A percentile compares a stretch with the other conserved stretches of the same genome.
phyloP scores from a whole-genome alignment of 2,113 vertebrate genomes.

The Pelusios castaneus region DNA sequence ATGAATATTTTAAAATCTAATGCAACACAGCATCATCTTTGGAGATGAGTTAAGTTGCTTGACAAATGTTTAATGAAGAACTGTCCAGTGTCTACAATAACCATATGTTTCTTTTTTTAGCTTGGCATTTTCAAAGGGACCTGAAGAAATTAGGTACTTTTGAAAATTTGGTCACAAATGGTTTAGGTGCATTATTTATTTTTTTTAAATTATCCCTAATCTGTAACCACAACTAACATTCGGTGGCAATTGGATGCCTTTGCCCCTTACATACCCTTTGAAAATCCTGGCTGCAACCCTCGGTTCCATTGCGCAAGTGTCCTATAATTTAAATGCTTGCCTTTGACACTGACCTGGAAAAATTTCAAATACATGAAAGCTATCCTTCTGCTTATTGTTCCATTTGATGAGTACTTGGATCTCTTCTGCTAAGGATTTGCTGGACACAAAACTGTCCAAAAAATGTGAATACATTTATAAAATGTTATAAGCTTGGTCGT shows the following conservation, averaged over 20 bases:
- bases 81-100: background rate
- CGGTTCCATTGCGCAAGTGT: background rate
- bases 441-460: background rate
- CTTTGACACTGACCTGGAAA: background rate
- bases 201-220: background rate
- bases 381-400: background rate
- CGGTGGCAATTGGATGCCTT: background rate
- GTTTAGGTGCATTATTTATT: no score
- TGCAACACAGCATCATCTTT: background rate
- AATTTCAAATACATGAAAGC: background rate
- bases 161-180: background rate
- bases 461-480: background rate
- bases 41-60: background rate
- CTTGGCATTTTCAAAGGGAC: background rate
- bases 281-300: conserved; percentile 12
- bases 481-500: background rate
- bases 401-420: background rate
- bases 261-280: background rate
- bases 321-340: background rate
- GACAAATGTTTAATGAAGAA: background rate
- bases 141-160: background rate
- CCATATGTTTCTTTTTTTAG: background rate
- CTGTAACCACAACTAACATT: background rate
- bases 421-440: background rate
- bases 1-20: background rate